Conservation (phyloP, 2,888 invertebrate genomes). For the Venustoraphidia nigricollis region DNA sequence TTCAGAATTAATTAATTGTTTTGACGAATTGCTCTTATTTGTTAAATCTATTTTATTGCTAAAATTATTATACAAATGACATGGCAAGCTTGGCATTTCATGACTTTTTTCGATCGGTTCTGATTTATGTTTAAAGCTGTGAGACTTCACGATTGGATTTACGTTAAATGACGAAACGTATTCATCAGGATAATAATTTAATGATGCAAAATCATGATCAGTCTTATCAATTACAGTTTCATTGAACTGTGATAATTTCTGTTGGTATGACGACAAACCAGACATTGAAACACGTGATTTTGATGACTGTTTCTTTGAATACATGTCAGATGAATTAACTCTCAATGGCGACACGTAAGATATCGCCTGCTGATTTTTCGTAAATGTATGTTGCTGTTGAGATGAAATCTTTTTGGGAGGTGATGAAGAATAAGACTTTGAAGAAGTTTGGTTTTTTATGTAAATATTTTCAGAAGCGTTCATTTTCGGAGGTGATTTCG, state of each 20-base stretch:
- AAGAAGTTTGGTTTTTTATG: constrained; percentile 8
- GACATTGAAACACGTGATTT: constrained; percentile 27
- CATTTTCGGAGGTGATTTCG: no score
- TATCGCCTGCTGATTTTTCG: constrained; percentile 10
- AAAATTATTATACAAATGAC: not conserved
- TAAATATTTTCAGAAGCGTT: no score
- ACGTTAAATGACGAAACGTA: constrained; percentile 22
- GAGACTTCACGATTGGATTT: constrained; percentile 49
- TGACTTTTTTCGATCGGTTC: constrained; percentile 24
- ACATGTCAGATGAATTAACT: not conserved
- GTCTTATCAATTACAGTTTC: constrained; percentile 14
- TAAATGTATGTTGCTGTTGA: constrained; percentile 25
- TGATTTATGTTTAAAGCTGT: constrained; percentile 39
- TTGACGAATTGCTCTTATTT: not conserved
- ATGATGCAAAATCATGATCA: constrained; percentile 21
- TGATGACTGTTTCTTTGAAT: constrained; percentile 10
- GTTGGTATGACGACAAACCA: constrained; percentile 36
- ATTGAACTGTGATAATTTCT: constrained; percentile 31
- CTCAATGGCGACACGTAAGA: not conserved
- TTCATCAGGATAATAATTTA: constrained; percentile 20
- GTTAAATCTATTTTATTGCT: not conserved
- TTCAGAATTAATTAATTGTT: constrained; percentile 32
- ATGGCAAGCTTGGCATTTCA: constrained; percentile 34
- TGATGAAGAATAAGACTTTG: constrained; percentile 25
- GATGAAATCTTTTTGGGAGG: constrained; percentile 30